Base-by-base conservation (phyloP, 2,113 vertebrate genomes). In the Colistium nudipinnis region DNA sequence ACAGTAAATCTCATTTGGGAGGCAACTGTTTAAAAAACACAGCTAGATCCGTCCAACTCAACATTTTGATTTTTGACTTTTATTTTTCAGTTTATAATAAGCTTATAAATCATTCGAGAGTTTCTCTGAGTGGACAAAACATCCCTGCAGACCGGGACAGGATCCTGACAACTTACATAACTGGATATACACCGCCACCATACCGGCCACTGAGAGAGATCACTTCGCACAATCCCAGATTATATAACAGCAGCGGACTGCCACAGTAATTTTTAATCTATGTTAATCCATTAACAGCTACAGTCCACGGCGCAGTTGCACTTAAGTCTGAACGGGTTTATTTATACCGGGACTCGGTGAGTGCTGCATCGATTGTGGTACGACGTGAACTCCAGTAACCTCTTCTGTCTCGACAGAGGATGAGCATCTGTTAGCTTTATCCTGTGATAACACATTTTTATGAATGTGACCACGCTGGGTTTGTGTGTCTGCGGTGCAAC, bases 381-480 rank as follows among this genome's bases (percentile, higher is more conserved):
- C 69, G 19, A 39, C 28, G 80, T 91, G 90, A 92, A 91, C 92
- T 91, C 56, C 63, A 90, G 88, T 93, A 92, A 93, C 88, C 91
- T 64, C 72, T 45, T 62, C 10, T 77, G n/a, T 82, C 79, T 81
- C 43, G 65, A 67, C 70, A 20, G 16, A 56, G 64, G 56, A 31
- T n/a, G n/a, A 12, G 59, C 48, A 28, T 74, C 66, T 70, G 71
- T 62, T 51, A 11, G 43, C 51, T n/a, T n/a, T n/a, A n/a, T n/a
- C n/a, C n/a, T n/a, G n/a, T n/a, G n/a, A n/a, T n/a, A n/a, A n/a
- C n/a, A n/a, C n/a, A n/a, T n/a, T n/a, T n/a, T n/a, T n/a, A n/a
- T n/a, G n/a, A n/a, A n/a, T n/a, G n/a, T n/a, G n/a, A n/a, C n/a
- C n/a, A n/a, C n/a, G n/a, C n/a, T n/a, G n/a, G n/a, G n/a, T n/a